A percentile compares a stretch with the other conserved stretches of the same genome.
Evolutionary conservation across 2,888 invertebrate genomes (phyloP).

Genomic region (Malthinus flaveolus): DNA sequence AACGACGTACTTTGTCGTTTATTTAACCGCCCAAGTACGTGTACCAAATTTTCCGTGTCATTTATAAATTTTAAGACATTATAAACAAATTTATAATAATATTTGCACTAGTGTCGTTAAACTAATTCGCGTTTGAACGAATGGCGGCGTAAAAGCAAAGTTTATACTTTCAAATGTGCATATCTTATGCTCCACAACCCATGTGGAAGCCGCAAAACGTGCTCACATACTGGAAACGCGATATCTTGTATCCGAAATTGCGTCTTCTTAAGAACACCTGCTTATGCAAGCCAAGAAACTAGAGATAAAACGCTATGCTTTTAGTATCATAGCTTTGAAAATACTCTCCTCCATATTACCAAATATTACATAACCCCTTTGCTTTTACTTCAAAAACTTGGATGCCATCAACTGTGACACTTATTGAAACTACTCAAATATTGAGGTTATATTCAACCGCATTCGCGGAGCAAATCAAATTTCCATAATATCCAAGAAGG

Average conservation of each 20-base stretch:
- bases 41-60: not conserved
- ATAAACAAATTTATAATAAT: slow-evolving; percentile 34
- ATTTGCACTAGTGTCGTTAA: slow-evolving; percentile 33
- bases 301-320: slow-evolving; percentile 27
- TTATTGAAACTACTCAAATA: too few relatives aligned
- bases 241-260: slow-evolving; percentile 38
- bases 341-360: slow-evolving; percentile 8
- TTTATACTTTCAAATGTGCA: slow-evolving; percentile 49
- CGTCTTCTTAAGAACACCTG: slow-evolving; percentile 32
- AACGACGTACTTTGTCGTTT: not conserved
- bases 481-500: too few relatives aligned
- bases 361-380: slow-evolving; percentile 12
- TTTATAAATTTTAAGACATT: not conserved
- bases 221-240: slow-evolving; percentile 42
- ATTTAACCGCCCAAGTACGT: not conserved
- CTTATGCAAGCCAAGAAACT: slow-evolving; percentile 27
- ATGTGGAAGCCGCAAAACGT: slow-evolving; percentile 43
- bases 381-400: slow-evolving; percentile 15
- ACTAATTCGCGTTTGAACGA: slow-evolving; percentile 33
- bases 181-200: slow-evolving; percentile 45
- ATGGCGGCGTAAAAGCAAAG: slow-evolving; percentile 36
- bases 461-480: too few relatives aligned
- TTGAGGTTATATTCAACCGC: too few relatives aligned
- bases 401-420: not conserved
- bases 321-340: slow-evolving; percentile 24